A percentile compares a stretch with the other conserved stretches of the same genome.
Conservation (phyloP, 1,140 invertebrate genomes). For the Zaprionus capensis region DNA sequence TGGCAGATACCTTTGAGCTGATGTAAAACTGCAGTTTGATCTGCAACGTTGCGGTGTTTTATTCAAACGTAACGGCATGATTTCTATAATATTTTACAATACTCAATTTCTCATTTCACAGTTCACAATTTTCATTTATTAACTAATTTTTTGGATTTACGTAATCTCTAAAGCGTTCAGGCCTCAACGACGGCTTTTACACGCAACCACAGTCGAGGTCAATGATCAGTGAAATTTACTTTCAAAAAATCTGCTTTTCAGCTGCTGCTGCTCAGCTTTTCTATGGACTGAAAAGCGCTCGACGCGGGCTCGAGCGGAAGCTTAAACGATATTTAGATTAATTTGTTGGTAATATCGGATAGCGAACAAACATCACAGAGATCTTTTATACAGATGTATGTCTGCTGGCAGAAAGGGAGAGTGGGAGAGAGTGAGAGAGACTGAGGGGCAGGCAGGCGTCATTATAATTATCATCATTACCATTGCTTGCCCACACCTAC, state of each 20-base stretch:
- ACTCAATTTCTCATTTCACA: constrained; percentile 70
- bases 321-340: constrained; percentile 54
- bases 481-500: constrained; percentile 53
- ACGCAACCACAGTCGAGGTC: constrained; percentile 79
- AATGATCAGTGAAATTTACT: constrained; percentile 81
- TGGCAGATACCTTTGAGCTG: constrained; percentile 18
- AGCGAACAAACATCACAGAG: constrained; percentile 8
- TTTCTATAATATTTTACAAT: constrained; percentile 69
- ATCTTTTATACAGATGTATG: constrained; percentile 20
- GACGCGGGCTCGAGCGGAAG: constrained; percentile 56
- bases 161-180: constrained; percentile 66
- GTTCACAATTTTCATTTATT: constrained; percentile 81
- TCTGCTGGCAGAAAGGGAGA: background rate
- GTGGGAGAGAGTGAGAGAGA: background rate
- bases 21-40: constrained; percentile 58
- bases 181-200: constrained; percentile 63
- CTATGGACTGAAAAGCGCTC: constrained; percentile 70
- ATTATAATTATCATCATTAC: constrained; percentile 46
- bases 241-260: constrained; percentile 69
- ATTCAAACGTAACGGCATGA: constrained; percentile 63
- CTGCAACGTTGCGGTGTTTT: constrained; percentile 56
- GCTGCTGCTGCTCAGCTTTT: constrained; percentile 29
- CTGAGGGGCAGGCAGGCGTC: constrained; percentile 2
- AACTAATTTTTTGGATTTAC: constrained; percentile 80
- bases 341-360: constrained; percentile 61